Conservation (phyloP, 2,888 invertebrate species). For the Achlya flavicornis region DNA sequence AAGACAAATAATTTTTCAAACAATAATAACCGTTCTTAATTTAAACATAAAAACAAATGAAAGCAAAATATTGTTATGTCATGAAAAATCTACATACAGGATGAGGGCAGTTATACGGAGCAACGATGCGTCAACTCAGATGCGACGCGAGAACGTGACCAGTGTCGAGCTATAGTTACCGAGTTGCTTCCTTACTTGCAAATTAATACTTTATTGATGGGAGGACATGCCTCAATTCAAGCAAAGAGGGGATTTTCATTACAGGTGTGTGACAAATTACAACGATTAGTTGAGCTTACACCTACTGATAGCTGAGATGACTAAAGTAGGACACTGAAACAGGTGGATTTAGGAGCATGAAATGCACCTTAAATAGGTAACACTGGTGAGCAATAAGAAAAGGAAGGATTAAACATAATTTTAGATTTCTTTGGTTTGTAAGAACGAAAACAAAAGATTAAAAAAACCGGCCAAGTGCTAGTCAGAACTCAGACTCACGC, state of each 20-base stretch:
- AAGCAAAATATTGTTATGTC: slow-evolving; percentile 28
- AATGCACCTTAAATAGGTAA: too few species aligned
- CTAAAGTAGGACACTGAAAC: too few species aligned
- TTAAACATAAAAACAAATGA: slow-evolving; percentile 16
- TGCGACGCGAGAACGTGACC: slow-evolving; percentile 41
- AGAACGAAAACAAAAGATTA: too few species aligned
- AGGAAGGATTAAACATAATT: too few species aligned
- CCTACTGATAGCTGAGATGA: background rate
- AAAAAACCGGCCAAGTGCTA: too few species aligned
- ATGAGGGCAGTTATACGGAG: slow-evolving; percentile 46
- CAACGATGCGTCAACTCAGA: slow-evolving; percentile 46
- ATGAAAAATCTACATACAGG: slow-evolving; percentile 36
- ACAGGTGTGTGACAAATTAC: background rate
- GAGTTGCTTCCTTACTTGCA: slow-evolving; percentile 4
- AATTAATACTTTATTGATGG: slow-evolving; percentile 3
- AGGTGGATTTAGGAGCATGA: too few species aligned
- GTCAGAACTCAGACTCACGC: too few species aligned
- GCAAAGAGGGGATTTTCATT: background rate
- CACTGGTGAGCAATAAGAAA: too few species aligned
- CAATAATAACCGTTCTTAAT: too few species aligned
- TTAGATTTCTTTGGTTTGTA: too few species aligned
- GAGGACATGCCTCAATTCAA: background rate
- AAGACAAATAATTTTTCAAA: too few species aligned
- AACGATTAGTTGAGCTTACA: background rate
- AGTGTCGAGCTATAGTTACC: slow-evolving; percentile 2